Conservation (phyloP, 2,113 vertebrate species). For the Vireo altiloquus region DNA sequence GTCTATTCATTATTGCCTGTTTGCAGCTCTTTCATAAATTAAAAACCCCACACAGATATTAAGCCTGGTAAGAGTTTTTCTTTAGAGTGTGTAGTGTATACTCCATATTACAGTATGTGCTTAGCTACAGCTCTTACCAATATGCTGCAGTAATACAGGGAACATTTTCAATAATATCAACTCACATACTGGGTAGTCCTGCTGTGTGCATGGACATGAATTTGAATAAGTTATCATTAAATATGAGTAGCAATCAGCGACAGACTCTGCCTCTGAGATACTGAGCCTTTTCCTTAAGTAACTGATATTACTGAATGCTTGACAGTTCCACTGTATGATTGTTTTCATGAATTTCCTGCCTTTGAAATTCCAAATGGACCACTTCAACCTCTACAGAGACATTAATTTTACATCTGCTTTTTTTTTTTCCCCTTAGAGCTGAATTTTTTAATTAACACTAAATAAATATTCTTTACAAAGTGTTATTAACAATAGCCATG, state of each 20-base stretch:
- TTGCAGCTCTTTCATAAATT: background rate
- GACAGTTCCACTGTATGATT: background rate
- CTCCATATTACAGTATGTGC: background rate
- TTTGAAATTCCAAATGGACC: constrained; percentile 29
- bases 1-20: background rate
- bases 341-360: constrained; percentile 3
- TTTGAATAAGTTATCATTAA: background rate
- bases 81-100: background rate
- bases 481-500: constrained; percentile 14
- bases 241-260: background rate
- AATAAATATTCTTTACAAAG: constrained; percentile 30
- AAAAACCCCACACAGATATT: background rate
- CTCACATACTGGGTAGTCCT: background rate
- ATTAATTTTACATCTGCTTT: background rate
- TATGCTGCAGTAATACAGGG: background rate
- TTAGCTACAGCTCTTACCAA: background rate
- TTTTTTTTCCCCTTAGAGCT: background rate
- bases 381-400: background rate
- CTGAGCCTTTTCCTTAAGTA: background rate
- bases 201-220: background rate
- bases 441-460: constrained; percentile 21
- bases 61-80: background rate
- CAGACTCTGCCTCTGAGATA: background rate
- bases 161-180: background rate
- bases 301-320: background rate